phyloP scores from a whole-genome alignment of 2,113 vertebrate genomes.

The Ariopsis seemanni region DNA sequence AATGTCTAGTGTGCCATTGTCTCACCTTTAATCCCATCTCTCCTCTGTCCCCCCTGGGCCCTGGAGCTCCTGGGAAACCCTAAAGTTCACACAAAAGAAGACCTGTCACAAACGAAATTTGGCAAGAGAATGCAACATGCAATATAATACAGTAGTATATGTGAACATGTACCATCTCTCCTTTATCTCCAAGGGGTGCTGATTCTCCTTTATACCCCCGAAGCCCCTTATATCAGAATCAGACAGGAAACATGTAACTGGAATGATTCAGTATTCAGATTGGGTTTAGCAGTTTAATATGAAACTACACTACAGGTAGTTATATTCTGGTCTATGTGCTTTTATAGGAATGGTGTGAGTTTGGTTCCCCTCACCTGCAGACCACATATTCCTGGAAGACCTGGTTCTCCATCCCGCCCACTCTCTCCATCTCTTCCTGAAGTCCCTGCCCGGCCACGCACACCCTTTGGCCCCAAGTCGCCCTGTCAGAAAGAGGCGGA shows the following conservation, averaged over 20 bases:
- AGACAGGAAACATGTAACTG: neutral
- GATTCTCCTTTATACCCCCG: constrained; percentile 77
- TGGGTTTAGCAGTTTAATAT: neutral
- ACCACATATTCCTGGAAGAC: constrained; percentile 70
- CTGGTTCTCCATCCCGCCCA: constrained; percentile 69
- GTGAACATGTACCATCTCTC: constrained; percentile 72
- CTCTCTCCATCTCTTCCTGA: constrained; percentile 67
- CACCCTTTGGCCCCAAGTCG: constrained; percentile 68
- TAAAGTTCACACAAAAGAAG: constrained; percentile 45
- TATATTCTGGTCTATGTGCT: neutral
- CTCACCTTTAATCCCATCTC: constrained; percentile 74
- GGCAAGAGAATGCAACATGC: neutral
- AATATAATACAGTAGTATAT: neutral
- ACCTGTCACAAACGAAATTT: neutral
- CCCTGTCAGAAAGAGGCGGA: constrained; percentile 65
- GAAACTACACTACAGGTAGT: neutral
- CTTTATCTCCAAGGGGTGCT: constrained; percentile 72
- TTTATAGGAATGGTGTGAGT: neutral
- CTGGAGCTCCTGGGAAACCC: constrained; percentile 76
- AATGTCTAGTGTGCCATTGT: neutral
- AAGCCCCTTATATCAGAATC: constrained; percentile 65
- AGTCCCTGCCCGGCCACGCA: constrained; percentile 67
- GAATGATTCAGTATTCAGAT: neutral
- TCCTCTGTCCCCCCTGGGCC: constrained; percentile 72
- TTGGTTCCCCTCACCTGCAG: constrained; percentile 67